These are phyloP conservation scores for Muscicapa comitata DNA, from an alignment of 2,797 vertebrate species.

Conservation along the genomic window DNA sequence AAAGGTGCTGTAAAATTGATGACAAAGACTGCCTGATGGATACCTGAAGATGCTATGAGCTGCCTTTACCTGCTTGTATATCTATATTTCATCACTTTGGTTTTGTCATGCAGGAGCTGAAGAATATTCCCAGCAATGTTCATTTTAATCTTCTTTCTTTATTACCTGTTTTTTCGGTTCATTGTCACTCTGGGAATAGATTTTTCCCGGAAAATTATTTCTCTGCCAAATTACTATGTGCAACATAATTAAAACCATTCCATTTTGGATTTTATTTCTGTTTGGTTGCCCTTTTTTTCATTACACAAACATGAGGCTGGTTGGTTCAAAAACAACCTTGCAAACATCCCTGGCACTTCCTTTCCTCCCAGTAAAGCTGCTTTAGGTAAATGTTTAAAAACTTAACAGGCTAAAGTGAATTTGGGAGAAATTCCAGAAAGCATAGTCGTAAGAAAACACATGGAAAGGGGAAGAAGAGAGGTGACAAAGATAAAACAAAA, in stretches of 20 bases:
- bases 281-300: background rate
- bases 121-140: background rate
- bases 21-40: background rate
- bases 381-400: background rate
- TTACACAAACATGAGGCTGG: background rate
- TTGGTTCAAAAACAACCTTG: background rate
- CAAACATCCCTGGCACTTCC: background rate
- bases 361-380: background rate
- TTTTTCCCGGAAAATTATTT: constrained; percentile 13
- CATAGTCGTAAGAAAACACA: background rate
- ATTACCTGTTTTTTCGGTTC: background rate
- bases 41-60: background rate
- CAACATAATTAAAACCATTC: background rate
- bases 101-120: constrained; percentile 10
- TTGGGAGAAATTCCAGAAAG: background rate
- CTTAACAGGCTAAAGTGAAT: background rate
- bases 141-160: background rate
- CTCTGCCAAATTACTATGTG: background rate
- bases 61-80: background rate
- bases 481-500: background rate
- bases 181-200: background rate
- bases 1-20: constrained; percentile 40
- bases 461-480: background rate
- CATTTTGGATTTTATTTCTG: background rate
- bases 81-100: constrained; percentile 15